Base-by-base conservation (phyloP, 2,797 vertebrate genomes). In the Hemitrygon akajei region DNA sequence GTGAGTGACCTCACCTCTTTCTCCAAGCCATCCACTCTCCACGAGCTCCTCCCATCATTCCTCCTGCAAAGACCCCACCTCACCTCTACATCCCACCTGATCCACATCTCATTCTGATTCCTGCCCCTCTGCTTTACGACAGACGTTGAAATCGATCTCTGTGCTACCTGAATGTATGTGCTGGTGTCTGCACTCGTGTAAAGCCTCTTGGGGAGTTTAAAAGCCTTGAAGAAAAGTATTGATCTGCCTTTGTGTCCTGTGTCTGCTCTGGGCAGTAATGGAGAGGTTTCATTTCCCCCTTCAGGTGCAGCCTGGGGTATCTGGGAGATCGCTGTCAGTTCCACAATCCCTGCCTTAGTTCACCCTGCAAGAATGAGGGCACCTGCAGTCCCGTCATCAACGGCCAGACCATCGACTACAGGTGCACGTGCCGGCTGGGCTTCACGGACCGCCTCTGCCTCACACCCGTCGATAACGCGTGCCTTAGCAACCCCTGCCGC, bases 391-490 rank as follows among this genome's bases (percentile, higher is more conserved):
- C 96, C 0, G 94, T 97, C 12, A 96, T 97, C 56, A 97, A 95
- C 0, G 97, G 97, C 2, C 96, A 97, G 94, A 95, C 95, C 0
- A 97, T 96, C n/a, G 97, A 97, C 93, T 98, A 98, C 92, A 94
- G 94, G 84, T 99, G 99, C 7, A 94, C 95, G 94, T 99, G 99
- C 95, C 97, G 96, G 37, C 95, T 98, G 95, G 98, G 98, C 94
- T 99, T 97, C 96, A 98, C 96, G 0, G 99, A 98, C 92, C 96
- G 97, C 6, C 97, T 99, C 0, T 99, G 99, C 95, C 96, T 99
- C 95, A 99, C 98, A 0, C 98, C 98, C 0, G 96, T 94, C 14
- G 98, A 98, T 96, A 97, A 99, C 0, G 98, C 96, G 93, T 99
- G 98, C 96, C 97, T 99, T 95, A 97, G 96, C 96, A 97, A 96